phyloP scores from a whole-genome alignment of 2,113 vertebrate genomes.

The Collichthys lucidus region DNA sequence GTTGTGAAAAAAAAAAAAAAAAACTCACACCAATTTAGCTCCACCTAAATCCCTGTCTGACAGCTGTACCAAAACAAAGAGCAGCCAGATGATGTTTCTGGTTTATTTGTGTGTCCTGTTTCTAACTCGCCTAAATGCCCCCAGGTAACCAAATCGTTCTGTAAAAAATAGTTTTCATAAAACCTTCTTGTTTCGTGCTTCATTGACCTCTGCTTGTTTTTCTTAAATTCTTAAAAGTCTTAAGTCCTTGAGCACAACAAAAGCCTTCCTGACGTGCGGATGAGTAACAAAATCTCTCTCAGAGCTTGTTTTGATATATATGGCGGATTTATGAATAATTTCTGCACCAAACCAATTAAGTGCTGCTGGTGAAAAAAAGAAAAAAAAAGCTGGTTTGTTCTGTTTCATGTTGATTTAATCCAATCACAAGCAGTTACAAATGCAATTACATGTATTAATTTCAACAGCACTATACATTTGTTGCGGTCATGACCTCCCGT shows the following conservation, averaged over 20 bases:
- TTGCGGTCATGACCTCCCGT: slow-evolving; percentile 43
- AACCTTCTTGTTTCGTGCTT: not conserved
- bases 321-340: slow-evolving; percentile 44
- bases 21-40: slow-evolving; percentile 58
- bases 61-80: slow-evolving; percentile 54
- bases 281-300: slow-evolving; percentile 48
- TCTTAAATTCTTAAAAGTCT: slow-evolving; percentile 21
- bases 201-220: slow-evolving; percentile 26
- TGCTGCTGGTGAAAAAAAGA: not conserved
- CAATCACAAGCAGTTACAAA: slow-evolving; percentile 55
- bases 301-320: slow-evolving; percentile 55
- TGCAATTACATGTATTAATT: slow-evolving; percentile 58
- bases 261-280: slow-evolving; percentile 29
- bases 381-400: slow-evolving; percentile 33
- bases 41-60: slow-evolving; percentile 60
- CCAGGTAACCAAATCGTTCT: slow-evolving; percentile 12
- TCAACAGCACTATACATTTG: slow-evolving; percentile 41
- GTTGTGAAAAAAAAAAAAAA: slow-evolving; percentile 18
- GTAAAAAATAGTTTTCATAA: slow-evolving; percentile 9
- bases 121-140: not conserved
- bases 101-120: slow-evolving; percentile 24
- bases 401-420: slow-evolving; percentile 61
- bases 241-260: slow-evolving; percentile 46
- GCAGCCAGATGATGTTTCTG: slow-evolving; percentile 52
- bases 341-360: slow-evolving; percentile 57